phyloP scores from a whole-genome alignment of 2,888 invertebrate species.

The Lagria hirta region DNA sequence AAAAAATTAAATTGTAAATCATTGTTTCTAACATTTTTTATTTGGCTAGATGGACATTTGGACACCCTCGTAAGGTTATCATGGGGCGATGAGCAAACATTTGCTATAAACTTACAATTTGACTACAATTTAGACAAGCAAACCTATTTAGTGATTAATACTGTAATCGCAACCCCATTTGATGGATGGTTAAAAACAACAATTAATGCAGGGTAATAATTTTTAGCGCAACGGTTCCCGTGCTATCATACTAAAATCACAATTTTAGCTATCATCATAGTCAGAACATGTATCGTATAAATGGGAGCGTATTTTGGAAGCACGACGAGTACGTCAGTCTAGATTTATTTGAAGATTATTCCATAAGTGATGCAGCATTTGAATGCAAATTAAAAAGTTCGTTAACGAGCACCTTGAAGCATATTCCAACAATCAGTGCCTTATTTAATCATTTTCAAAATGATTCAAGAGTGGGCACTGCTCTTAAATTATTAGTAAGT shows the following conservation, averaged over 20 bases:
- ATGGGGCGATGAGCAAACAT: constrained; percentile 68
- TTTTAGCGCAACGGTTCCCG: constrained; percentile 9
- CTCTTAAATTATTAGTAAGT: constrained; percentile 57
- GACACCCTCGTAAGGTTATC: constrained; percentile 63
- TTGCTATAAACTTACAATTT: constrained; percentile 63
- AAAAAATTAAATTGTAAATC: no score
- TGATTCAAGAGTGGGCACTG: constrained; percentile 56
- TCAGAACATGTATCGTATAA: constrained; percentile 56
- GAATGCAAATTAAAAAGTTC: constrained; percentile 58
- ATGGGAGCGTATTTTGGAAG: constrained; percentile 63
- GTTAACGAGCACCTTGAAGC: constrained; percentile 61
- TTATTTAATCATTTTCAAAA: constrained; percentile 61
- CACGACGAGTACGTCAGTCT: constrained; percentile 60
- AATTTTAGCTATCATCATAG: constrained; percentile 56
- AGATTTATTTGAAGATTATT: constrained; percentile 58
- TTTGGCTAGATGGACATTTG: constrained; percentile 47
- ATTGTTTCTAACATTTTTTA: no score
- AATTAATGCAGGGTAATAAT: constrained; percentile 55
- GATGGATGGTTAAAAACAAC: constrained; percentile 61
- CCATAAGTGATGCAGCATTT: constrained; percentile 50
- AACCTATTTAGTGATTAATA: constrained; percentile 54
- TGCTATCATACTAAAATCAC: constrained; percentile 13
- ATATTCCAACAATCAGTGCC: constrained; percentile 60
- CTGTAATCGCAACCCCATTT: constrained; percentile 59
- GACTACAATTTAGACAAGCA: constrained; percentile 59